These are phyloP conservation scores for Leptinotarsa defecta DNA, from an alignment of 1,140 invertebrate species.

Conservation along the genomic window DNA sequence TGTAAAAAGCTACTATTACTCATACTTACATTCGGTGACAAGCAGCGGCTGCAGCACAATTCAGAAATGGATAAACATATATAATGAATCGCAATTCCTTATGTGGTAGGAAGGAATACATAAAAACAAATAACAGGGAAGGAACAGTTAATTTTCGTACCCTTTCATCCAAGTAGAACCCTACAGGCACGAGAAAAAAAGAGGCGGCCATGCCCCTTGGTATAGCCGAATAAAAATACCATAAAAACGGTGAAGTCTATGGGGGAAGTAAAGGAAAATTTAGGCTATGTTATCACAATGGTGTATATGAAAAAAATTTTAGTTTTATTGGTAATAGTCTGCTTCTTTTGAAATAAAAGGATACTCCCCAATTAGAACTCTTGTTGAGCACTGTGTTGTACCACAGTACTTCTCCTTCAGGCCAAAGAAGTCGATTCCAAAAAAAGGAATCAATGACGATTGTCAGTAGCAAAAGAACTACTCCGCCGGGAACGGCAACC, in stretches of 20 bases:
- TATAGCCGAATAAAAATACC: slow-evolving; percentile 98
- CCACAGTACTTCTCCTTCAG: slow-evolving; percentile 96
- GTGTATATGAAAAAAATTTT: neutral
- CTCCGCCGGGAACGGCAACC: slow-evolving; percentile 72
- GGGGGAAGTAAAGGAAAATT: slow-evolving; percentile 53
- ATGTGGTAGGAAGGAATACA: slow-evolving; percentile 96
- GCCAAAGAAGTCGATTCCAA: slow-evolving; percentile 91
- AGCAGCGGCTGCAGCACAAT: slow-evolving; percentile 84
- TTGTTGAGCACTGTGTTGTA: slow-evolving; percentile 95
- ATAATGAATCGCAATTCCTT: slow-evolving; percentile 99
- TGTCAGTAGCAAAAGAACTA: slow-evolving; percentile 72
- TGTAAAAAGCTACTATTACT: no score
- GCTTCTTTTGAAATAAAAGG: slow-evolving; percentile 61
- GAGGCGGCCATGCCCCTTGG: slow-evolving; percentile 86
- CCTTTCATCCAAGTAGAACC: slow-evolving; percentile 74
- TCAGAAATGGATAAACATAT: slow-evolving; percentile 93
- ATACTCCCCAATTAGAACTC: slow-evolving; percentile 96
- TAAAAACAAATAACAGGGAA: slow-evolving; percentile 79
- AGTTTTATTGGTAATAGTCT: no score
- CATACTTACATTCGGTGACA: slow-evolving; percentile 85
- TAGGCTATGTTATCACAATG: neutral
- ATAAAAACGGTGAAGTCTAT: slow-evolving; percentile 92
- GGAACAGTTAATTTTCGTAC: slow-evolving; percentile 73
- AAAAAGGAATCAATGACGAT: slow-evolving; percentile 89
- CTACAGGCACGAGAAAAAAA: slow-evolving; percentile 80